Percentiles rank a stretch among this genome's conserved stretches.
These are phyloP conservation scores for Neopipo cinnamomea DNA, from an alignment of 2,113 vertebrate species.

Conservation along the genomic window DNA sequence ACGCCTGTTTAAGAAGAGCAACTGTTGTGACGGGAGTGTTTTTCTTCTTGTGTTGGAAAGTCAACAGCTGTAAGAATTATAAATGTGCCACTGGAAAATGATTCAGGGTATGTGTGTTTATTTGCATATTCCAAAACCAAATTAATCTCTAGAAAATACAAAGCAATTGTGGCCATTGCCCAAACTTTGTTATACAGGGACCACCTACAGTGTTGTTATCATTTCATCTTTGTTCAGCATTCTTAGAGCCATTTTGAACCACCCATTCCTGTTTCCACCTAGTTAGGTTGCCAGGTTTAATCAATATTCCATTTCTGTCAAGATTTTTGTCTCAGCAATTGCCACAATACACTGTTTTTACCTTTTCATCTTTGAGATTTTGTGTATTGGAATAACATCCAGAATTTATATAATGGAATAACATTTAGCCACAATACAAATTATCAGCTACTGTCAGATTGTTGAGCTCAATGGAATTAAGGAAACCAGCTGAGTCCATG, in stretches of 20 bases:
- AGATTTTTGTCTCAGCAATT: neutral
- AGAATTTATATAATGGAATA: neutral
- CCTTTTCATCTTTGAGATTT: neutral
- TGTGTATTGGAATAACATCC: neutral
- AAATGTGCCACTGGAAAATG: neutral
- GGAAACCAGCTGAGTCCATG: neutral
- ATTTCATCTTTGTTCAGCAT: neutral
- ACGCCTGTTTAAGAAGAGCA: neutral
- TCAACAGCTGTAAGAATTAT: neutral
- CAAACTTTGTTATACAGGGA: neutral
- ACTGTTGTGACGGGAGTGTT: neutral
- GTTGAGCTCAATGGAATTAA: neutral
- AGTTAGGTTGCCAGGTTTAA: neutral
- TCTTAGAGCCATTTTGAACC: neutral
- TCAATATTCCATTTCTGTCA: neutral
- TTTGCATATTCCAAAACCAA: neutral
- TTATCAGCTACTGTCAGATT: neutral
- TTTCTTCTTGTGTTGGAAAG: neutral
- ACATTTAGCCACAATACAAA: neutral
- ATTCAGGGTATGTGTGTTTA: neutral
- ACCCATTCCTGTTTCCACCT: neutral
- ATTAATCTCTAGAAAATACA: neutral
- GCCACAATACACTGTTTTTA: neutral
- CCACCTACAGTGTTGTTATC: neutral
- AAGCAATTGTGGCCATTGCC: neutral